These are phyloP conservation scores for Tipula unca DNA, from an alignment of 2,888 invertebrate species.

Conservation along the genomic window DNA sequence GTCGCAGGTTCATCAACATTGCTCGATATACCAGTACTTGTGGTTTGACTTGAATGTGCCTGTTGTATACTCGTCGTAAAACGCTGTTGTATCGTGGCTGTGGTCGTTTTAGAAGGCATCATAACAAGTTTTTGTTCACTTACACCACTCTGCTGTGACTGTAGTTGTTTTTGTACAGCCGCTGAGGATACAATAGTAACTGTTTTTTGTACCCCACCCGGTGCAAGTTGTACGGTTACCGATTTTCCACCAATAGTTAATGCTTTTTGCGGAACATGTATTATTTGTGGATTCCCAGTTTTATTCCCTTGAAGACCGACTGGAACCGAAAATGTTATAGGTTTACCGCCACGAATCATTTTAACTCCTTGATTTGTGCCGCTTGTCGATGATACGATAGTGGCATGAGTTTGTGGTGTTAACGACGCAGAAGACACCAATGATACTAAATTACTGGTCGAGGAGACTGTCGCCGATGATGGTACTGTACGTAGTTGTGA, in stretches of 20 bases:
- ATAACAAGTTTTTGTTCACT: slow-evolving; percentile 18
- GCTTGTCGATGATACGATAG: slow-evolving; percentile 47
- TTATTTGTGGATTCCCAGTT: slow-evolving; percentile 29
- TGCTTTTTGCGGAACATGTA: slow-evolving; percentile 45
- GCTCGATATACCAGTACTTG: background rate
- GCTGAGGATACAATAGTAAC: slow-evolving; percentile 47
- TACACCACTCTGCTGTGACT: background rate
- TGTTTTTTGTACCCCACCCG: slow-evolving; percentile 50
- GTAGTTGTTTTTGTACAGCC: slow-evolving; percentile 22
- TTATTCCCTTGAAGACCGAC: slow-evolving; percentile 29
- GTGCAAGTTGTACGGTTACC: slow-evolving; percentile 61
- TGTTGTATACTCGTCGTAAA: slow-evolving; percentile 20
- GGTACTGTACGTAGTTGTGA: slow-evolving; percentile 56
- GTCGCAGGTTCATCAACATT: slow-evolving; percentile 43
- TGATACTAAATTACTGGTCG: slow-evolving; percentile 38
- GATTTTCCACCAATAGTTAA: slow-evolving; percentile 62
- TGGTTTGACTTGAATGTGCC: background rate
- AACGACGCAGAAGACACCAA: slow-evolving; percentile 31
- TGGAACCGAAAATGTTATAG: slow-evolving; percentile 60
- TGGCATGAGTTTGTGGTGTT: slow-evolving; percentile 40
- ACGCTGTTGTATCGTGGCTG: background rate
- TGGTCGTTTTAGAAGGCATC: background rate
- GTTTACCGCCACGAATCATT: slow-evolving; percentile 49
- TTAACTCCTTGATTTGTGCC: slow-evolving; percentile 46
- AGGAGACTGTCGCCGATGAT: slow-evolving; percentile 50